Evolutionary conservation across 2,888 invertebrate genomes (phyloP).

Genomic region (Cerastis rubricosa): DNA sequence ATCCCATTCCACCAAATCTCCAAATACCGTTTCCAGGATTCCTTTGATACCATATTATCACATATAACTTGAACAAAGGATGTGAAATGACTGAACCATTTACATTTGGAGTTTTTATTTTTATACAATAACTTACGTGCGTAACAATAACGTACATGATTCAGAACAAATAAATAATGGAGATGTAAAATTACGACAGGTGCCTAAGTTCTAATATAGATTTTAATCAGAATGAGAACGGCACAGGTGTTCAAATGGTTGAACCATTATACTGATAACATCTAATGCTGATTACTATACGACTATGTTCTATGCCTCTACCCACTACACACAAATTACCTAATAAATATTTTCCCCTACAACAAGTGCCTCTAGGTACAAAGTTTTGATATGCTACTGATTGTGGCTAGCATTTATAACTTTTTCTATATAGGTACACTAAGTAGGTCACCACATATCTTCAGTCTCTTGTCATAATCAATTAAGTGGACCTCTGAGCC

Average conservation of each 20-base stretch:
- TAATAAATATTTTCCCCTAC: constrained; percentile 13
- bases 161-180: constrained; percentile 61
- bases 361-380: neutral
- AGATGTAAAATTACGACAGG: constrained; percentile 49
- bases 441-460: neutral
- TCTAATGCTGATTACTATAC: constrained; percentile 7
- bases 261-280: constrained; percentile 56
- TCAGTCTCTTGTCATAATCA: neutral
- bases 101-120: constrained; percentile 49
- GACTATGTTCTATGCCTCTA: constrained; percentile 8
- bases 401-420: neutral
- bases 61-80: neutral
- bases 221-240: constrained; percentile 74
- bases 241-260: constrained; percentile 72
- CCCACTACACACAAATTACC: constrained; percentile 24
- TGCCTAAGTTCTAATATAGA: constrained; percentile 65
- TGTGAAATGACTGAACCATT: constrained; percentile 37
- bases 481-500: constrained; percentile 32
- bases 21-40: constrained; percentile 77
- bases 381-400: neutral
- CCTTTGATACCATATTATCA: constrained; percentile 72
- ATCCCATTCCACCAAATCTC: constrained; percentile 88
- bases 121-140: constrained; percentile 59
- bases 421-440: neutral
- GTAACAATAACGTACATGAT: constrained; percentile 52